Evolutionary conservation across 2,113 vertebrate species (phyloP).

Genomic region (Platysteira castanea): DNA sequence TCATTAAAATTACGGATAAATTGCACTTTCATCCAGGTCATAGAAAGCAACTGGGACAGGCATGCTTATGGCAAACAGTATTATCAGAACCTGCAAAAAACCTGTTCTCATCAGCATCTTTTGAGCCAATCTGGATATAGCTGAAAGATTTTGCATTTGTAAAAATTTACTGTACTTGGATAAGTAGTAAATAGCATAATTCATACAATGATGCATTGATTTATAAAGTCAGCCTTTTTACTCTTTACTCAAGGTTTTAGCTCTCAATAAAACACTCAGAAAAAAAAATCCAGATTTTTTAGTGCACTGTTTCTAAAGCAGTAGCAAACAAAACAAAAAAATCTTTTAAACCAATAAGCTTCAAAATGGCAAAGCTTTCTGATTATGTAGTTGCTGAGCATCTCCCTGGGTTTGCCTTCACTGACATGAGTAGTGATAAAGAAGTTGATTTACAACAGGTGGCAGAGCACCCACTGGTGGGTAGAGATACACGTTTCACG

Average conservation of each 20-base stretch:
- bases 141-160: conserved; percentile 17
- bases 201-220: conserved; percentile 24
- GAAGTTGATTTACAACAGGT: neutral
- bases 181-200: neutral
- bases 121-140: neutral
- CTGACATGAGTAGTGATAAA: neutral
- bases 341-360: neutral
- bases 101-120: conserved; percentile 15
- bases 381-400: neutral
- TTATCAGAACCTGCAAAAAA: neutral
- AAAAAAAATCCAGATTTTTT: neutral
- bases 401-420: neutral
- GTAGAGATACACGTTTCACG: neutral
- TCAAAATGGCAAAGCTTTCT: neutral
- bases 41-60: neutral
- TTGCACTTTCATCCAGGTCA: neutral
- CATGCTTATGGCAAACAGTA: neutral
- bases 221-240: neutral
- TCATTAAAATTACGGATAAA: neutral
- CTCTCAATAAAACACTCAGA: neutral
- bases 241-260: neutral
- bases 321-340: neutral
- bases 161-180: conserved; percentile 4
- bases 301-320: neutral
- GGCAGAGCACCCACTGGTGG: neutral